Evolutionary conservation across 2,888 invertebrate species (phyloP).

Genomic region (Drosophila meridiana): DNA sequence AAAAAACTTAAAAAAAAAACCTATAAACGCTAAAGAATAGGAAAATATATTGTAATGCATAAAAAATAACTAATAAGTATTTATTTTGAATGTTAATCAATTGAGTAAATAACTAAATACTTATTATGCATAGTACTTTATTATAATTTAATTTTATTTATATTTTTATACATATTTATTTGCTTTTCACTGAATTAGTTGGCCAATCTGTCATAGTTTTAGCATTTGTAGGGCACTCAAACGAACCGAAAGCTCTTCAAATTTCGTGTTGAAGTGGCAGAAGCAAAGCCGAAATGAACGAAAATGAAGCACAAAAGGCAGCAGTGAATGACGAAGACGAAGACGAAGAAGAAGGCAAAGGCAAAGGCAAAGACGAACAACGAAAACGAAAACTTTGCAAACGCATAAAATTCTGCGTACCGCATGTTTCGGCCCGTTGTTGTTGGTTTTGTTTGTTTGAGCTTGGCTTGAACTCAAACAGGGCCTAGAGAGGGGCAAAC

Average conservation of each 20-base stretch:
- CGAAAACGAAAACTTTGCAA: constrained; percentile 73
- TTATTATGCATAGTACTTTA: background rate
- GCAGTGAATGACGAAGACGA: constrained; percentile 18
- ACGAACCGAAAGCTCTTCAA: constrained; percentile 31
- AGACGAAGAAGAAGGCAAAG: background rate
- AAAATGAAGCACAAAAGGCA: constrained; percentile 57
- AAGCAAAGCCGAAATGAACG: constrained; percentile 27
- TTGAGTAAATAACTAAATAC: background rate
- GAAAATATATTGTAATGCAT: no score
- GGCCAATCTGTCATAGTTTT: constrained; percentile 16
- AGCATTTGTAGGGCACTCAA: constrained; percentile 47
- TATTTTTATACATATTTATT: background rate
- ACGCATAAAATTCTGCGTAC: constrained; percentile 76
- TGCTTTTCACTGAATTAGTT: constrained; percentile 25
- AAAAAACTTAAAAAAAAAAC: no score
- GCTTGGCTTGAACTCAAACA: constrained; percentile 29
- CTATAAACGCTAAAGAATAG: no score
- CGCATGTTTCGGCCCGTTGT: constrained; percentile 19
- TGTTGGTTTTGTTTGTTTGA: constrained; percentile 55
- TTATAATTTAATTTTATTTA: background rate
- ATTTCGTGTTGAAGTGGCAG: constrained; percentile 23
- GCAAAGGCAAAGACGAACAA: constrained; percentile 24
- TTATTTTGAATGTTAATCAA: background rate
- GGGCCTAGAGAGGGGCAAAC: constrained; percentile 45
- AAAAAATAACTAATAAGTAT: no score